A percentile compares a stretch with the other conserved stretches of the same genome.
Evolutionary conservation across 2,113 vertebrate genomes (phyloP).

Genomic region (Prunella himalayana): DNA sequence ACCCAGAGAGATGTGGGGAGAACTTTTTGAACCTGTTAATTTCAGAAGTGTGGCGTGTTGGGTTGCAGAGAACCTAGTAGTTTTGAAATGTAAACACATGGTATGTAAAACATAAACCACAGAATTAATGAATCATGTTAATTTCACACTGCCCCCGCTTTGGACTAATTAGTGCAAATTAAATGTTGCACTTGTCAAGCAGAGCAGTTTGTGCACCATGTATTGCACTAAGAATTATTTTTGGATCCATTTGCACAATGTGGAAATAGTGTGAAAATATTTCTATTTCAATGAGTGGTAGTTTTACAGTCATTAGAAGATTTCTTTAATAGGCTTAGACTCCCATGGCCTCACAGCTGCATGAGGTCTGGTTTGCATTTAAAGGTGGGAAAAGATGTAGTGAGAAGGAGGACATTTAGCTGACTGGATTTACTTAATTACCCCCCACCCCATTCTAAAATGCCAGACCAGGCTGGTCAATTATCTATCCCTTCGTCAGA

Average conservation of each 20-base stretch:
- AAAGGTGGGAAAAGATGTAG: constrained; percentile 41
- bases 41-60: neutral
- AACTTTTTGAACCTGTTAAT: neutral
- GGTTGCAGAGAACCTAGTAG: neutral
- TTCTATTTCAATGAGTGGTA: constrained; percentile 66
- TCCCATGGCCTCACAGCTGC: constrained; percentile 50
- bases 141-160: constrained; percentile 75
- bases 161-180: constrained; percentile 74
- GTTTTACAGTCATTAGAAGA: constrained; percentile 70
- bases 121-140: constrained; percentile 68
- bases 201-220: constrained; percentile 57
- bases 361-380: constrained; percentile 48
- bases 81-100: constrained; percentile 50
- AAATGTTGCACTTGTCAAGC: constrained; percentile 72
- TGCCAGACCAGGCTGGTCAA: constrained; percentile 31
- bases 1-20: neutral
- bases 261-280: constrained; percentile 69
- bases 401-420: constrained; percentile 30
- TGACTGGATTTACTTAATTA: constrained; percentile 62
- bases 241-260: constrained; percentile 53
- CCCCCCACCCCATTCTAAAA: constrained; percentile 32
- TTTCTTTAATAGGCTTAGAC: constrained; percentile 63
- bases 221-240: constrained; percentile 44
- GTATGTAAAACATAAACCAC: constrained; percentile 33
- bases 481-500: constrained; percentile 26